Percentiles rank a stretch among this genome's conserved stretches.
Conservation (phyloP, 35 echinoderm and acorn worm species). For the Lytechinus variegatus region DNA sequence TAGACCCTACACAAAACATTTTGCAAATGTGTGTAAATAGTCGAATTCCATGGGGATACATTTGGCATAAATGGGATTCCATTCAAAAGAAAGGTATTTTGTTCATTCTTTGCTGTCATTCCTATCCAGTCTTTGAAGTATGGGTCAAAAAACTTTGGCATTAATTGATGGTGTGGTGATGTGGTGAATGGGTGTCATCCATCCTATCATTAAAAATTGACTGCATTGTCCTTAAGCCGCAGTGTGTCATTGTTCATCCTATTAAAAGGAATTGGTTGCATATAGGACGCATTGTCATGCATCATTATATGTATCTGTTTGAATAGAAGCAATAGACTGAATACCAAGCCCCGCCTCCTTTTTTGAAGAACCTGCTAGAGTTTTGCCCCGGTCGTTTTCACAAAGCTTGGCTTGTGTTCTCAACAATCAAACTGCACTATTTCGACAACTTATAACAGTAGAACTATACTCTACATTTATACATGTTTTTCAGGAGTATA, state of each 20-base stretch:
- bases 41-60: not conserved
- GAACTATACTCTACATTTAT: too few species aligned
- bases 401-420: too few species aligned
- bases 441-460: too few species aligned
- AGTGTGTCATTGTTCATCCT: not conserved
- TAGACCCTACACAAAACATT: not conserved
- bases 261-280: not conserved
- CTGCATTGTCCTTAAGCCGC: not conserved
- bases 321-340: not conserved
- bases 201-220: not conserved
- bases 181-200: not conserved
- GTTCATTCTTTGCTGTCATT: not conserved
- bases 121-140: not conserved
- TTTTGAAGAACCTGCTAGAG: too few species aligned
- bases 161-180: not conserved
- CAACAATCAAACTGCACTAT: too few species aligned
- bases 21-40: not conserved
- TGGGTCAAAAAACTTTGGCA: not conserved
- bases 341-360: too few species aligned
- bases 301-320: not conserved
- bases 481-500: too few species aligned
- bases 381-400: too few species aligned
- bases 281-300: not conserved
- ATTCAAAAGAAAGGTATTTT: not conserved
- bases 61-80: not conserved